Evolutionary conservation across 2,113 vertebrate species (phyloP).

Genomic region (Machaerirhynchus nigripectus): DNA sequence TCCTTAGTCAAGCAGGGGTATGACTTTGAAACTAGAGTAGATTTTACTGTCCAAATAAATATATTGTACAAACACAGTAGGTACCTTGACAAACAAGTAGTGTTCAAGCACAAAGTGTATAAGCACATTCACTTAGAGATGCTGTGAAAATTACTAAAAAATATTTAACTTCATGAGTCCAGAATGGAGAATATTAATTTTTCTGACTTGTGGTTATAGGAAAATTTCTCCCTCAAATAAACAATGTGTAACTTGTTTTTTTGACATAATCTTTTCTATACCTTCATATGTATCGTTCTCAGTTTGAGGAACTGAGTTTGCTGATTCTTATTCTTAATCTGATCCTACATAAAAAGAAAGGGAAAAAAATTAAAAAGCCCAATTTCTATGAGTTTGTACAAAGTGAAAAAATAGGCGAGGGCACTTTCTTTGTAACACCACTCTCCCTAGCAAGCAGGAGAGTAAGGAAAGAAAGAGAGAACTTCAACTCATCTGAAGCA

Average conservation of each 20-base stretch:
- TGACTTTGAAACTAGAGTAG: constrained; percentile 16
- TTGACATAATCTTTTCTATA: not conserved
- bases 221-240: not conserved
- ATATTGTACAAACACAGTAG: not conserved
- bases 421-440: not conserved
- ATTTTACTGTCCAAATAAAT: constrained; percentile 21
- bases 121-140: not conserved
- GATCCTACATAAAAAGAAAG: not conserved
- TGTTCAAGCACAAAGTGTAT: not conserved
- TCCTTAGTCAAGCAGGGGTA: not conserved
- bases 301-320: not conserved
- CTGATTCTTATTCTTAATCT: not conserved
- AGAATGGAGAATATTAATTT: not conserved
- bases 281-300: not conserved
- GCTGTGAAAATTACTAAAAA: not conserved
- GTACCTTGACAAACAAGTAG: constrained; percentile 12
- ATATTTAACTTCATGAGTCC: not conserved
- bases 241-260: not conserved
- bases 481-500: not conserved
- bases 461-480: not conserved
- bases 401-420: not conserved
- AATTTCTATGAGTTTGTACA: not conserved
- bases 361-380: rapidly evolving
- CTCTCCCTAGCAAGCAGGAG: not conserved
- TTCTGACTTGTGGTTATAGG: not conserved